Conservation (phyloP, 2,888 invertebrate genomes). For the Gnatocerus cornutus region DNA sequence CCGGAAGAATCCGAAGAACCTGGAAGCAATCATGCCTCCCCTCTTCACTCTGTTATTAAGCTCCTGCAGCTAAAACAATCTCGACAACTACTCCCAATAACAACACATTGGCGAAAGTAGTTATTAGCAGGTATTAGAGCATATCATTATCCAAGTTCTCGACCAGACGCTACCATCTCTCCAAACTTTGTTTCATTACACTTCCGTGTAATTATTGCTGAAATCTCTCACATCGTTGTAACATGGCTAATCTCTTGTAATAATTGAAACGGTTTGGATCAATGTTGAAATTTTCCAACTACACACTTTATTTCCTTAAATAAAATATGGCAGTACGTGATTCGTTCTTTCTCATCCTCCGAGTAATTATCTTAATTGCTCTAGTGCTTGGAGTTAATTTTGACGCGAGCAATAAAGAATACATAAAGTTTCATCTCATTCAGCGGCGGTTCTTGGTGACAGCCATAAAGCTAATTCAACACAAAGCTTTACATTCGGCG, state of each 20-base stretch:
- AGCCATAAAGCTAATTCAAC: conserved; percentile 54
- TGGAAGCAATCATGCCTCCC: too few relatives aligned
- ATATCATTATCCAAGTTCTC: conserved; percentile 40
- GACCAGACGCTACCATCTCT: conserved; percentile 28
- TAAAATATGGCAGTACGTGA: conserved; percentile 24
- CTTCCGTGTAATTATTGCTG: conserved; percentile 38
- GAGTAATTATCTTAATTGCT: conserved; percentile 53
- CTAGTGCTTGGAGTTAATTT: conserved; percentile 54
- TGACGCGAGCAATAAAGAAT: conserved; percentile 55
- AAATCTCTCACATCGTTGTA: conserved; percentile 28
- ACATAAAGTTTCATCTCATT: conserved; percentile 56
- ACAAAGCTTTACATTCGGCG: conserved; percentile 53
- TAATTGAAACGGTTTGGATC: conserved; percentile 9
- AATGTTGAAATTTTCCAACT: conserved; percentile 6
- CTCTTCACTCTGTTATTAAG: conserved; percentile 8
- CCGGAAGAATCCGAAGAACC: too few relatives aligned
- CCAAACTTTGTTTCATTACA: conserved; percentile 38
- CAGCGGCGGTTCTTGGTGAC: conserved; percentile 53
- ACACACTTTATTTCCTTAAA: conserved; percentile 14
- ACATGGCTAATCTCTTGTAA: conserved; percentile 15
- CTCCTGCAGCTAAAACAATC: conserved; percentile 7
- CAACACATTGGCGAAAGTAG: conserved; percentile 10
- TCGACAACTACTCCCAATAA: conserved; percentile 6
- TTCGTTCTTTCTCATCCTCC: conserved; percentile 24
- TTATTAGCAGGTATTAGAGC: conserved; percentile 45